Percentiles rank a stretch among this genome's conserved stretches.
Evolutionary conservation across 2,113 vertebrate genomes (phyloP).

Genomic region (Toxotes jaculatrix): DNA sequence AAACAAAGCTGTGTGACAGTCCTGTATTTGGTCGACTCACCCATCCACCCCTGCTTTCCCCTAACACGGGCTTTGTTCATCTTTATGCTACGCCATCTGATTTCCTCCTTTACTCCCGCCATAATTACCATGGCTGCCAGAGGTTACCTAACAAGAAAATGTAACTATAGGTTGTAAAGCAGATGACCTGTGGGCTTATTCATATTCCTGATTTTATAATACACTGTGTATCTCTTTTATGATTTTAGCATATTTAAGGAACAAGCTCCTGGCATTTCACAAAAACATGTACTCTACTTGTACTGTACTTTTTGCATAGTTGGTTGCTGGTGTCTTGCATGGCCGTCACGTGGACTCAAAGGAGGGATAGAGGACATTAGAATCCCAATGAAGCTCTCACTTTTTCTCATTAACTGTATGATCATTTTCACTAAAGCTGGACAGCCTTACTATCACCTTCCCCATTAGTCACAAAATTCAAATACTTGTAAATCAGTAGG

Average conservation of each 20-base stretch:
- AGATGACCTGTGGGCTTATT: too few relatives aligned
- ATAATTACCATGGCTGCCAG: not conserved
- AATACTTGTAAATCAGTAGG: conserved; percentile 17
- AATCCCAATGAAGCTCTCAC: not conserved
- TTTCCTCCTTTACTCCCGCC: too few relatives aligned
- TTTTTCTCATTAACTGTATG: conserved; percentile 44
- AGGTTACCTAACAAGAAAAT: not conserved
- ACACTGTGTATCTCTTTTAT: not conserved
- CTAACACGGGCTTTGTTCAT: not conserved
- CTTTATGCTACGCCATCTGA: too few relatives aligned
- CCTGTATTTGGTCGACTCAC: too few relatives aligned
- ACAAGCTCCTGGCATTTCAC: not conserved
- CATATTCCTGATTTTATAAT: too few relatives aligned
- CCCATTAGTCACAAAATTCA: conserved; percentile 41
- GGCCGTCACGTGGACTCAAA: not conserved
- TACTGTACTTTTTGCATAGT: too few relatives aligned
- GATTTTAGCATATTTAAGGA: not conserved
- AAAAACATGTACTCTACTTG: too few relatives aligned
- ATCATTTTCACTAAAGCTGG: conserved; percentile 40
- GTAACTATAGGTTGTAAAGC: too few relatives aligned
- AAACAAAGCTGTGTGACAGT: too few relatives aligned
- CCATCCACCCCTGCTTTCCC: too few relatives aligned
- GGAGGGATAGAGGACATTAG: conserved; percentile 14
- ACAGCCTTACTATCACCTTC: conserved; percentile 23
- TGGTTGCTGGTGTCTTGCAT: not conserved